phyloP scores from a whole-genome alignment of 2,113 vertebrate genomes.

The Melanostigma gelatinosum region DNA sequence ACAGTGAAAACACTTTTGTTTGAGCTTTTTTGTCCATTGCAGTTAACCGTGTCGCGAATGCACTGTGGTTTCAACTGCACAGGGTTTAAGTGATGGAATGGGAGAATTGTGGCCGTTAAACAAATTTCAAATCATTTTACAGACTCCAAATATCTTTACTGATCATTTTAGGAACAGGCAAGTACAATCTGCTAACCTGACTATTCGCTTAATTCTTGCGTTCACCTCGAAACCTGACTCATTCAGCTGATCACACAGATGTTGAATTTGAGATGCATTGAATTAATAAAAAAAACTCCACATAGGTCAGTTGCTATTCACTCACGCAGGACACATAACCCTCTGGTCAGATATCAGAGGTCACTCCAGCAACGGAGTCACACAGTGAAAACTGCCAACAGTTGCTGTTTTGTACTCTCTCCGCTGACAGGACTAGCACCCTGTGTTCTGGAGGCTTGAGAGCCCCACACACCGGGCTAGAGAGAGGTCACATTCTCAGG shows the following conservation, averaged over 20 bases:
- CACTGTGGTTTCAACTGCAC: not conserved
- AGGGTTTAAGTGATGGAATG: not conserved
- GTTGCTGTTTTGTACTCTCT: constrained; percentile 62
- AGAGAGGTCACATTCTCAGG: constrained; percentile 82
- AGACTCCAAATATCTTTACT: not conserved
- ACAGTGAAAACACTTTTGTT: constrained; percentile 12
- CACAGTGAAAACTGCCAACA: constrained; percentile 52
- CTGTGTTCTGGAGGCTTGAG: constrained; percentile 59
- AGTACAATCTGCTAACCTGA: not conserved
- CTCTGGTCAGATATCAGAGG: constrained; percentile 42
- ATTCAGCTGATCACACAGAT: not conserved
- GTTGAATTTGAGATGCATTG: not conserved
- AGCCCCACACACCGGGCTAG: constrained; percentile 57
- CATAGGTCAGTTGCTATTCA: constrained; percentile 10
- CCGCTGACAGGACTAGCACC: constrained; percentile 61
- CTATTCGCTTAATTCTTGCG: not conserved
- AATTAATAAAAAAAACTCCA: constrained; percentile 16
- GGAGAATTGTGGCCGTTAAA: not conserved
- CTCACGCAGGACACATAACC: constrained; percentile 18
- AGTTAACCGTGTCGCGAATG: not conserved
- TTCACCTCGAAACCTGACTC: not conserved
- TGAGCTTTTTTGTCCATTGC: not conserved
- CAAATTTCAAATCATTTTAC: not conserved
- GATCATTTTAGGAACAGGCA: not conserved
- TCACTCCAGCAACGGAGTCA: constrained; percentile 28